Evolutionary conservation across 2,797 vertebrate species (phyloP).

Genomic region (Pseudopleuronectes americanus): DNA sequence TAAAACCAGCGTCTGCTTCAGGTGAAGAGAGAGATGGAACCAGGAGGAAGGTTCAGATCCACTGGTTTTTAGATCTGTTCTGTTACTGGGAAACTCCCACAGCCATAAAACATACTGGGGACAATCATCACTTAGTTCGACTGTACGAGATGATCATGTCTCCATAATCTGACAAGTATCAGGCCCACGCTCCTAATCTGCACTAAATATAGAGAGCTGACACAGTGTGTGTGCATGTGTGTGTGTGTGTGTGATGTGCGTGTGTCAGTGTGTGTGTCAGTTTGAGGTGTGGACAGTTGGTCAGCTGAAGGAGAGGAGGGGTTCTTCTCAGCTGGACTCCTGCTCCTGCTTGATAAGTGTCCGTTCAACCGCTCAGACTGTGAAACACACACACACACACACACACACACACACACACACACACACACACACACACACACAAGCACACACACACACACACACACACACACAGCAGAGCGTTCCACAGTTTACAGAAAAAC

Average conservation of each 20-base stretch:
- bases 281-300: conserved; percentile 54
- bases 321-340: conserved; percentile 12
- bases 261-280: conserved; percentile 6
- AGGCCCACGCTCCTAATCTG: conserved; percentile 54
- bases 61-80: no score
- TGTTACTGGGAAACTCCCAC: no score
- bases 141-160: conserved; percentile 10
- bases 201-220: conserved; percentile 59
- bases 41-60: no score
- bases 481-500: neutral
- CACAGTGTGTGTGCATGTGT: conserved; percentile 20
- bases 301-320: conserved; percentile 12
- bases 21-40: no score
- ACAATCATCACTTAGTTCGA: no score
- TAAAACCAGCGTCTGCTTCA: neutral
- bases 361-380: conserved; percentile 14
- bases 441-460: no score
- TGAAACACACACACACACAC: neutral
- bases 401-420: neutral
- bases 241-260: conserved; percentile 2
- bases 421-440: no score
- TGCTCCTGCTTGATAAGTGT: conserved; percentile 52
- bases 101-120: neutral
- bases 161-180: conserved; percentile 45
- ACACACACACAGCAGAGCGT: no score